Evolutionary conservation across 1,140 invertebrate genomes (phyloP), one percentile per base, ranked within the genome.

Genomic region (Apis mellifera): DNA sequence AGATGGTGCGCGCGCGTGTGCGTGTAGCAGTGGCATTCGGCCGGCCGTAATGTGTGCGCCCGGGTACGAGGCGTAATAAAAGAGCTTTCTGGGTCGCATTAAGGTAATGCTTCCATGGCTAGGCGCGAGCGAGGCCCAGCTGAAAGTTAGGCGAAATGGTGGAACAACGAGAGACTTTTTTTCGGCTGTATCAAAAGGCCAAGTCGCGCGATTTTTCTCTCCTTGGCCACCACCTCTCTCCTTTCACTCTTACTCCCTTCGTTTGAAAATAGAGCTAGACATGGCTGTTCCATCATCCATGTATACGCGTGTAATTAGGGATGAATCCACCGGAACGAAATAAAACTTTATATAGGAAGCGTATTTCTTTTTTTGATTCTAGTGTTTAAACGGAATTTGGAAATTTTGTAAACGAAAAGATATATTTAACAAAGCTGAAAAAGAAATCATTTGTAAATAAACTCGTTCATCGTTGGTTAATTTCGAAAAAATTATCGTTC

Each of bases 41-140:
- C 9, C 75, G 57, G 57, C 32, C 68, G 62, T 82, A 78, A 82
- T 82, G 71, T 80, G 82, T 70, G 79, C 84, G 83, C 78, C 72
- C n/a, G 62, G 81, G 77, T 76, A 70, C 83, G 42, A 70, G 73
- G 73, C 84, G 86, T 90, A 92, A 91, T 91, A 92, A 94, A 92
- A 92, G 91, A 90, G 91, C 87, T 92, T 94, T 93, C 90, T 92
- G 86, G 91, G 92, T 92, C 89, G 90, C 92, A 92, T 94, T 93
- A 93, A 90, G 91, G 89, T 92, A 93, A 93, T 92, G 90, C 90
- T 84, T 92, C 90, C 87, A 89, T 90, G 89, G 85, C 82, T 88
- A 81, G 57, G 74, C 71, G 60, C n/a, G 62, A 54, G 64, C 74
- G 79, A 84, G 59, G 83, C 84, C 82, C 82, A 64, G 75, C 62